Evolutionary conservation across 2,113 vertebrate species (phyloP).

Genomic region (Tragelaphus buxtoni): DNA sequence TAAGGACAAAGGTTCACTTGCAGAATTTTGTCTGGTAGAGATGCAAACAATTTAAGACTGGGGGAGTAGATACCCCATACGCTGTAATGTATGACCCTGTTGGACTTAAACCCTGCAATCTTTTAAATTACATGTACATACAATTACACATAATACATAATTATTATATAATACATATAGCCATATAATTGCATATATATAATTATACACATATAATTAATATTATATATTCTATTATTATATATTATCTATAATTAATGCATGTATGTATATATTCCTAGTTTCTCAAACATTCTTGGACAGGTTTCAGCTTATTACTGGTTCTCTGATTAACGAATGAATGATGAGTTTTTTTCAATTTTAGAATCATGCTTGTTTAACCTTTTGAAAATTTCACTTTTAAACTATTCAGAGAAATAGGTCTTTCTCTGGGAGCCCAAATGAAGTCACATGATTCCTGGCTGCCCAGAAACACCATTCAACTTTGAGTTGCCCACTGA

Average conservation of each 20-base stretch:
- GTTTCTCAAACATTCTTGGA: slow-evolving; percentile 6
- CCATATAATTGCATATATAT: background rate
- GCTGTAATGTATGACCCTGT: background rate
- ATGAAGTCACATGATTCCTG: background rate
- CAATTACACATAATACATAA: background rate
- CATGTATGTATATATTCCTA: background rate
- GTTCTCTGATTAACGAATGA: background rate
- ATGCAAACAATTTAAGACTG: background rate
- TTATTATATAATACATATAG: background rate
- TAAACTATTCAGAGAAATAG: background rate
- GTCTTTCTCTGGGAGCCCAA: background rate
- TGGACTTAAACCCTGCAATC: background rate
- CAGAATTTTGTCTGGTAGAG: background rate
- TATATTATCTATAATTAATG: background rate
- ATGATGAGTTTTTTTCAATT: background rate
- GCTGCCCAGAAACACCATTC: background rate
- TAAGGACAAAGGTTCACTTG: background rate
- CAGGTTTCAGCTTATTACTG: background rate
- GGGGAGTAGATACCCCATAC: background rate
- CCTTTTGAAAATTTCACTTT: background rate
- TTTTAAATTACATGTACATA: background rate
- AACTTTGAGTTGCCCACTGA: background rate
- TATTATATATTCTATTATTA: background rate
- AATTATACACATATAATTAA: background rate
- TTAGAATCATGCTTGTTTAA: slow-evolving; percentile 8